These are phyloP conservation scores for Poliocrania exsul DNA, from an alignment of 2,797 vertebrate species.

Conservation along the genomic window DNA sequence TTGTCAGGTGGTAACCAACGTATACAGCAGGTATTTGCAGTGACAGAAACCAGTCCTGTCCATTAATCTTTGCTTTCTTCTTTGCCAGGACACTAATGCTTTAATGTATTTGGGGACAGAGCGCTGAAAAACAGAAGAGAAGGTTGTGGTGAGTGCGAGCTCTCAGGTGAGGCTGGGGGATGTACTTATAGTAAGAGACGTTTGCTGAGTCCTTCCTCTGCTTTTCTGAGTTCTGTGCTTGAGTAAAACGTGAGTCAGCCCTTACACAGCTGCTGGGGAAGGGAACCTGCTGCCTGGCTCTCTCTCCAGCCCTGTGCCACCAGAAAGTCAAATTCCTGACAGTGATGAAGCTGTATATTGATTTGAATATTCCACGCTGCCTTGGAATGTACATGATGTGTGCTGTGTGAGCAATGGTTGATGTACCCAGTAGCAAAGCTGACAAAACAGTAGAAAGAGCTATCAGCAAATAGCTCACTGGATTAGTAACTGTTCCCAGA, in stretches of 20 bases:
- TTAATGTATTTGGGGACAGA: slow-evolving; percentile 24
- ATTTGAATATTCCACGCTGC: background rate
- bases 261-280: background rate
- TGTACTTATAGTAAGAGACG: rapidly evolving
- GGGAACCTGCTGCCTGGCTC: background rate
- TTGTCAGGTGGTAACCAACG: background rate
- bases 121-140: slow-evolving; percentile 30
- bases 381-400: background rate
- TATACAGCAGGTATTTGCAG: background rate
- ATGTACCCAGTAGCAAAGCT: background rate
- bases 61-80: background rate
- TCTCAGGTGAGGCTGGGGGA: background rate
- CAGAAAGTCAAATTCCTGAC: background rate
- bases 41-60: background rate
- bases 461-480: background rate
- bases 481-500: background rate
- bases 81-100: slow-evolving; percentile 44
- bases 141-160: slow-evolving; percentile 31
- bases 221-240: background rate
- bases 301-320: background rate
- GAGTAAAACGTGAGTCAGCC: background rate
- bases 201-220: background rate
- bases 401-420: background rate
- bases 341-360: background rate
- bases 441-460: background rate